Conservation (phyloP, 1,140 invertebrate species). For the Anastatus disparis region DNA sequence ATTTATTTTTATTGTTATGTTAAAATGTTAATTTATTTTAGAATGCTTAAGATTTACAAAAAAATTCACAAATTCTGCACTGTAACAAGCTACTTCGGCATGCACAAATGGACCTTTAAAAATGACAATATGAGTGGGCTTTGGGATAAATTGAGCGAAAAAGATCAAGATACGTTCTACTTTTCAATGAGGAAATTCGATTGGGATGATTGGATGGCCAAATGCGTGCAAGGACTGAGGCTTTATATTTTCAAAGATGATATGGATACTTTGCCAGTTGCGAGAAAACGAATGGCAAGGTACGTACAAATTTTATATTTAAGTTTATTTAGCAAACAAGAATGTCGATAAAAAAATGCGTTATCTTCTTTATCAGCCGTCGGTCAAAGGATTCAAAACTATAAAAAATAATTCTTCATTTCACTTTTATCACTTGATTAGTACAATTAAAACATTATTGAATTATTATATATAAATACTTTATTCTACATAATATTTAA, state of each 20-base stretch:
- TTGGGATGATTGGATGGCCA: constrained; percentile 66
- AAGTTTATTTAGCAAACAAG: no score
- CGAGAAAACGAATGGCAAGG: constrained; percentile 60
- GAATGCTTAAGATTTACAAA: constrained; percentile 70
- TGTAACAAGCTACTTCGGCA: constrained; percentile 71
- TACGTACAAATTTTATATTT: no score
- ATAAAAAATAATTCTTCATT: no score
- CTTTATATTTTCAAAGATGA: constrained; percentile 69
- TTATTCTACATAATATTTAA: not conserved
- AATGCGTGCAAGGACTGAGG: constrained; percentile 65
- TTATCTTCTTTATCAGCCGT: no score
- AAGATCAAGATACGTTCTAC: constrained; percentile 67
- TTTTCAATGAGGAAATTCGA: constrained; percentile 68
- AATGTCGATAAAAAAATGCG: no score
- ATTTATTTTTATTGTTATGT: no score
- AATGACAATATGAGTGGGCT: constrained; percentile 67
- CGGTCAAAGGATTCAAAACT: no score
- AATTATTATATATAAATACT: no score
- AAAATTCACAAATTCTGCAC: constrained; percentile 70
- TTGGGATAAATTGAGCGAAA: constrained; percentile 62
- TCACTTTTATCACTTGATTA: no score
- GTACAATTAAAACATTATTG: no score
- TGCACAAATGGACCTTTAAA: constrained; percentile 70
- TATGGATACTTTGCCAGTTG: constrained; percentile 59
- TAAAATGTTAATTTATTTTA: constrained; percentile 46